Evolutionary conservation across 2,113 vertebrate genomes (phyloP).

Genomic region (Ornithorhynchus anatinus): DNA sequence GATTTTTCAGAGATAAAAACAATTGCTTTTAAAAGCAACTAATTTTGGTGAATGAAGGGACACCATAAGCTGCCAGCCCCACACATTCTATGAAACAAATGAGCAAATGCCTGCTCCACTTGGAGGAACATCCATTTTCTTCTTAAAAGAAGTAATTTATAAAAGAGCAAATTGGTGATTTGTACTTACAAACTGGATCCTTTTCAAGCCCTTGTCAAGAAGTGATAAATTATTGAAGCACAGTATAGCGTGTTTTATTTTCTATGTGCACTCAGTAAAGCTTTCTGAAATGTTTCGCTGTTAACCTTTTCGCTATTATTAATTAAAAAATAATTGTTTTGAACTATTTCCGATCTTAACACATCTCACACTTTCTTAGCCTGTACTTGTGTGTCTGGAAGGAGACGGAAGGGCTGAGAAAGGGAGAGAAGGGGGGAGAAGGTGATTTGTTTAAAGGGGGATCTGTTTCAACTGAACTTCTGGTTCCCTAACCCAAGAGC

Average conservation of each 20-base stretch:
- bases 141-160: slow-evolving; percentile 28
- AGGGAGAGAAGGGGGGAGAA: too few species aligned
- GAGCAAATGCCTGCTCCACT: slow-evolving; percentile 13
- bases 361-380: too few species aligned
- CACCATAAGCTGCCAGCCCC: background rate
- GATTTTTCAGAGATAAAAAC: background rate
- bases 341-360: slow-evolving; percentile 38
- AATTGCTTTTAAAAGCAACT: background rate
- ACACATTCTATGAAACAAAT: slow-evolving; percentile 19
- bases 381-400: background rate
- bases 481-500: background rate
- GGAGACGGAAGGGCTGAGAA: too few species aligned
- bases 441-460: too few species aligned
- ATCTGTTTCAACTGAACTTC: background rate
- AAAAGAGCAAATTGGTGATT: slow-evolving; percentile 50
- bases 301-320: slow-evolving; percentile 21
- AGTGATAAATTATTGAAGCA: slow-evolving; percentile 54
- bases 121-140: slow-evolving; percentile 28
- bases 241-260: slow-evolving; percentile 36
- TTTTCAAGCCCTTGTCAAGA: slow-evolving; percentile 54
- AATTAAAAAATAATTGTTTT: slow-evolving; percentile 49
- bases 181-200: slow-evolving; percentile 41
- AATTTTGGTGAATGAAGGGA: background rate
- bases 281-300: slow-evolving; percentile 30
- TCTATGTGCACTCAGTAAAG: slow-evolving; percentile 19